These are phyloP conservation scores for Rhyzopertha dominica DNA, from an alignment of 1,140 invertebrate genomes.

Conservation along the genomic window DNA sequence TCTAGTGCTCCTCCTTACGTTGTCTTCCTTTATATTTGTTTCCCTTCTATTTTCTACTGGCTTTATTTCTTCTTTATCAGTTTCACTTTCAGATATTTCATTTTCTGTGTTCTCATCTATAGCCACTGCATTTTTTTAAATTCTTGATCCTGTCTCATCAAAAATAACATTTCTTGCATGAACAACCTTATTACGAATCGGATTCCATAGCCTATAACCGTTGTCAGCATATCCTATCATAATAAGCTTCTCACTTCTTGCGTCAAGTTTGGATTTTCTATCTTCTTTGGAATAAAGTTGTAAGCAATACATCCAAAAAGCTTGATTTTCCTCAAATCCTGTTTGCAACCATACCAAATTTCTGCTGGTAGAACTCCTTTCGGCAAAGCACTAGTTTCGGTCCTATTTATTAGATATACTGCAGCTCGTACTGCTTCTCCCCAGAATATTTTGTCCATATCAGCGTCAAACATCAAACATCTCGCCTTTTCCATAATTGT, in stretches of 20 bases:
- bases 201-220: constrained; percentile 25
- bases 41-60: constrained; percentile 9
- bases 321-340: constrained; percentile 21
- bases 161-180: constrained; percentile 37
- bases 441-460: constrained; percentile 40
- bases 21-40: constrained; percentile 13
- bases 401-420: constrained; percentile 45
- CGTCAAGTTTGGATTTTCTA: constrained; percentile 23
- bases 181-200: constrained; percentile 26
- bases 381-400: constrained; percentile 21
- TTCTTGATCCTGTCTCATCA: constrained; percentile 25
- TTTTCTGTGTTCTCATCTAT: constrained; percentile 4
- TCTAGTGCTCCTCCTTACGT: neutral
- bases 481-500: constrained; percentile 43
- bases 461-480: constrained; percentile 37
- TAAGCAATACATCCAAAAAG: constrained; percentile 38
- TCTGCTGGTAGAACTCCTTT: constrained; percentile 16
- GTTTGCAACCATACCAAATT: constrained; percentile 21
- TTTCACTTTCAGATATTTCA: neutral
- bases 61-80: constrained; percentile 1
- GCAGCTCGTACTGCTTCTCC: constrained; percentile 44
- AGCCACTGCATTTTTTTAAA: constrained; percentile 7
- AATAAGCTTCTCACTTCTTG: constrained; percentile 20
- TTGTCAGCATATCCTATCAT: constrained; percentile 26
- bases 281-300: constrained; percentile 24